These are phyloP conservation scores for Tinea trinotella DNA, from an alignment of 2,888 invertebrate species.

Conservation along the genomic window DNA sequence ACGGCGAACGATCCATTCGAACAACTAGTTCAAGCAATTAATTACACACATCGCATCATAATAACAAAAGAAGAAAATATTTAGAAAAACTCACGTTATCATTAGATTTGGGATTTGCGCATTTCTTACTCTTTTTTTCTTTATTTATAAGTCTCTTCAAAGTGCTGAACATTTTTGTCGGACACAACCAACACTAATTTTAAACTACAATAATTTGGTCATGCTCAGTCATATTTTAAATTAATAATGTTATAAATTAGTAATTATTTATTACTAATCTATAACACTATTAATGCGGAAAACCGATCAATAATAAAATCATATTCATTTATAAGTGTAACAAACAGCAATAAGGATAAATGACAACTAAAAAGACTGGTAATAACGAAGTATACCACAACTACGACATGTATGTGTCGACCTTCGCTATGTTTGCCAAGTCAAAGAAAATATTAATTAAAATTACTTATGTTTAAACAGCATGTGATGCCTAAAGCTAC, in stretches of 20 bases:
- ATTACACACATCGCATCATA: too few species aligned
- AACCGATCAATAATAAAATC: not conserved
- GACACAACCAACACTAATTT: not conserved
- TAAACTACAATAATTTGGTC: not conserved
- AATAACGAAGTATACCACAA: not conserved
- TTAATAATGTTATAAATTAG: not conserved
- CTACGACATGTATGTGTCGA: not conserved
- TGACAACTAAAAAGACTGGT: not conserved
- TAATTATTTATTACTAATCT: not conserved
- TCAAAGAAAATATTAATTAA: slow-evolving; percentile 17
- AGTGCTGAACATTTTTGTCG: not conserved
- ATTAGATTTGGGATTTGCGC: not conserved
- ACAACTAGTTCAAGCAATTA: too few species aligned
- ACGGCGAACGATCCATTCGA: not conserved
- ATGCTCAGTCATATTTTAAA: not conserved
- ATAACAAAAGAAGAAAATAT: too few species aligned
- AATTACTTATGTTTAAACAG: slow-evolving; percentile 15
- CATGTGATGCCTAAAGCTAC: not conserved
- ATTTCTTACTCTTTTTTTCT: not conserved
- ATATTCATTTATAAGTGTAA: not conserved
- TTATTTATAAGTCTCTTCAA: not conserved
- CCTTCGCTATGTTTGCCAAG: slow-evolving; percentile 9
- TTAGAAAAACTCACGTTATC: not conserved
- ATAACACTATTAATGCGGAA: not conserved
- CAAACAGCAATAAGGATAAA: slow-evolving; percentile 6